Evolutionary conservation across 2,888 invertebrate species (phyloP), one percentile per base, ranked within the genome.

Genomic region (Stenotaenia linearis): DNA sequence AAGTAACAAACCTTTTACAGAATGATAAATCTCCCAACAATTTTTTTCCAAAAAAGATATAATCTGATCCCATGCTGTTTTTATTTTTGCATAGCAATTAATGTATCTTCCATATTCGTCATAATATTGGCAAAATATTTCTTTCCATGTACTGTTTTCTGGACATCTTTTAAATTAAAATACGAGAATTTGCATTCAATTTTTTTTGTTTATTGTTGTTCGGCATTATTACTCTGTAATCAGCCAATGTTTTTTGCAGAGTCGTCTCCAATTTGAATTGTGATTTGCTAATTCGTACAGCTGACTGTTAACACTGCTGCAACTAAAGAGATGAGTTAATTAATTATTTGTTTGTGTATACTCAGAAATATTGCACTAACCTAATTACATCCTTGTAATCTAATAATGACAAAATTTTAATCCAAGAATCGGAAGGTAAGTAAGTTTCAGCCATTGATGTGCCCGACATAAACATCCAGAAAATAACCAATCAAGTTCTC

Each of bases 31-130:
- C 28, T 56, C 32, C n/a, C 81, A 81, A 37, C 81, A 82, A 75
- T 82, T 80, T 28, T 40, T 35, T 77, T 81, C 75, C 61, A 83
- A 78, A 78, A 81, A 84, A 7, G 56, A 61, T 45, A 81, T 81
- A 6, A 84, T 82, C 79, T 83, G 82, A 77, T 83, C 82, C 84
- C 84, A 84, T 3, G 83, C 83, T 6, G 61, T 78, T 56, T 82
- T 81, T 7, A 84, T 81, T 21, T 79, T 79, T 15, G 76, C 79
- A 80, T 84, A 83, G 77, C 82, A 83, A 76, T 82, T n/a, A 0
- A 82, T 79, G 77, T 83, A 83, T 35, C 76, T 45, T 10, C 82
- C 82, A 80, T 80, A 81, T 61, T 82, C 81, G 75, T 35, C 45
- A 25, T 82, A 84, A 79, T 82, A 82, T 9, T 82, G 56, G 6